Conservation (phyloP, 2,797 vertebrate species). For the Neosalanx taihuensis region DNA sequence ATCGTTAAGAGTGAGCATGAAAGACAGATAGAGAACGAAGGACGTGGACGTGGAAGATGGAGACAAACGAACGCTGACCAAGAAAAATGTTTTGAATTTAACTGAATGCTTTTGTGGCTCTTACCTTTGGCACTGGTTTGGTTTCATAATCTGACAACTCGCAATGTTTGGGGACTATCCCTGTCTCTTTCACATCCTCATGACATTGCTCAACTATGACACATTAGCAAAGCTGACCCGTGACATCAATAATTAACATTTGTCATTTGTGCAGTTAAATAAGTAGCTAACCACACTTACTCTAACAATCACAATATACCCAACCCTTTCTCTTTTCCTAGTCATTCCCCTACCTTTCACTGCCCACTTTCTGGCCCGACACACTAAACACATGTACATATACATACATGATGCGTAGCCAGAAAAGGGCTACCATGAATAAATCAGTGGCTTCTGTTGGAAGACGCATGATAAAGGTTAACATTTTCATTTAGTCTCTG, state of each 20-base stretch:
- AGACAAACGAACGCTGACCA: neutral
- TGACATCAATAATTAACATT: conserved; percentile 18
- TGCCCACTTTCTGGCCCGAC: neutral
- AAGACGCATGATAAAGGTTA: conserved; percentile 46
- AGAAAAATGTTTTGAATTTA: neutral
- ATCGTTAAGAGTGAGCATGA: neutral
- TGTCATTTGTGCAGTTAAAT: conserved; percentile 1
- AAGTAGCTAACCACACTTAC: conserved; percentile 19
- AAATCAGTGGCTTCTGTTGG: conserved; percentile 36
- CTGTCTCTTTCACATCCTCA: neutral
- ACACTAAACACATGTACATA: conserved; percentile 7
- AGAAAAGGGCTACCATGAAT: conserved; percentile 43
- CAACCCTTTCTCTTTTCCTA: neutral
- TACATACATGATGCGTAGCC: conserved; percentile 35
- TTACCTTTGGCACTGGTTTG: too few species aligned
- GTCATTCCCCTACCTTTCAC: neutral
- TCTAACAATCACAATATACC: neutral
- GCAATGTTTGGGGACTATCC: neutral
- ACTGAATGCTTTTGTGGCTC: too few species aligned
- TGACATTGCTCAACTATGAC: neutral
- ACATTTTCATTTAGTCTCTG: conserved; percentile 38
- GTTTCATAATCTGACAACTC: too few species aligned
- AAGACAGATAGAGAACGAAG: too few species aligned
- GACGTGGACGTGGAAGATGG: neutral
- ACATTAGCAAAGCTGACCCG: neutral